phyloP scores from a whole-genome alignment of 2,113 vertebrate genomes.

The Edolisoma coerulescens region DNA sequence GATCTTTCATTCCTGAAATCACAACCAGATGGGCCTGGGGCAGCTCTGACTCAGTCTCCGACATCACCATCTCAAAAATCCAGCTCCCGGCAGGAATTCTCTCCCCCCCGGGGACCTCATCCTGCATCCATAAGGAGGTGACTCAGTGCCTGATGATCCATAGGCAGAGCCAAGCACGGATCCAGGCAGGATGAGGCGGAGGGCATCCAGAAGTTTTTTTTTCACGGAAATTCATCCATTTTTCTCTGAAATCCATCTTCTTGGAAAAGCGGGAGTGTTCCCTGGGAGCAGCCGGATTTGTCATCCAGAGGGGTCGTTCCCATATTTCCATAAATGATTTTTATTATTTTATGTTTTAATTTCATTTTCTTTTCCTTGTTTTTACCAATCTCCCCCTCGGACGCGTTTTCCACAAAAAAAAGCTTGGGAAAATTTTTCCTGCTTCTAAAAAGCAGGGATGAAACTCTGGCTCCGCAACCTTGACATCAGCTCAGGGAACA shows the following conservation, averaged over 20 bases:
- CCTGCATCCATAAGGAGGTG: not conserved
- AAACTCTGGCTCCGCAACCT: not conserved
- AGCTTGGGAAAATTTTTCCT: not conserved
- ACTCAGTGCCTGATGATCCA: not conserved
- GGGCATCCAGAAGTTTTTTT: not conserved
- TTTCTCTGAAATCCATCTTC: not conserved
- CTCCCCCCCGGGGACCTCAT: rapidly evolving
- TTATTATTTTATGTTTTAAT: rapidly evolving
- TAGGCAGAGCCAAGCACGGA: not conserved
- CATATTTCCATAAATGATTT: not conserved
- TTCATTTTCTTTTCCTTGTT: rapidly evolving
- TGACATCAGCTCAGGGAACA: not conserved
- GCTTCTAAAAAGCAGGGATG: not conserved
- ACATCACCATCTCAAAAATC: not conserved
- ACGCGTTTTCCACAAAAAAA: not conserved
- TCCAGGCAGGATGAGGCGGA: not conserved
- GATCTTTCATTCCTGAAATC: not conserved
- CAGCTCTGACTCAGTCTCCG: not conserved
- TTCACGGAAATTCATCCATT: not conserved
- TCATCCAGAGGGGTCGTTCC: not conserved
- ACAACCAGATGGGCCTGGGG: not conserved
- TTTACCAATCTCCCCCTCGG: not conserved
- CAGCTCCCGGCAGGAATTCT: not conserved
- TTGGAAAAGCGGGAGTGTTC: not conserved
- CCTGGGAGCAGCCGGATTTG: not conserved